A percentile compares a stretch with the other conserved stretches of the same genome.
phyloP scores from a whole-genome alignment of 1,140 invertebrate species.

The Bradynema listronoti region DNA sequence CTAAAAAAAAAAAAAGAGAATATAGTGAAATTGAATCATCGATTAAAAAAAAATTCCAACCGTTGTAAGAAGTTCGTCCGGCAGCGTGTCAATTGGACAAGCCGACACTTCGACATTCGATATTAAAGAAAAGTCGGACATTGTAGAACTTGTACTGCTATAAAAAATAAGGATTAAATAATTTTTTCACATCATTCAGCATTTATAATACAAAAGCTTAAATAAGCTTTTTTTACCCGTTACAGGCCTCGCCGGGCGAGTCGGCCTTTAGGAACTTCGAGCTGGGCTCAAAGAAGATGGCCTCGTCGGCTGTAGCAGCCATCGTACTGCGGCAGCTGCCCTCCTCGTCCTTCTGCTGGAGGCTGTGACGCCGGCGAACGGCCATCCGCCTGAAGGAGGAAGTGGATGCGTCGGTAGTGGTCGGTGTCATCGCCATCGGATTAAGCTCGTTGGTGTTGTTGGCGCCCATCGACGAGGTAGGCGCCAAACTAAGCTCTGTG shows the following conservation, averaged over 20 bases:
- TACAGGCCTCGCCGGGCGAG: conserved; percentile 50
- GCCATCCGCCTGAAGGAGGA: conserved; percentile 9
- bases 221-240: conserved; percentile 1
- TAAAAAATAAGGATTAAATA: neutral
- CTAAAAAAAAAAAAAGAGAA: conserved; percentile 24
- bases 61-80: conserved; percentile 51
- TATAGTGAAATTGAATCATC: conserved; percentile 1
- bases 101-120: conserved; percentile 5
- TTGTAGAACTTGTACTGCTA: neutral
- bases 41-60: conserved; percentile 21
- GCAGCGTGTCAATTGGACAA: conserved; percentile 36
- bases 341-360: conserved; percentile 49
- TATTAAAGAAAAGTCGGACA: neutral
- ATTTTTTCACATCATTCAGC: neutral
- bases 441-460: no score
- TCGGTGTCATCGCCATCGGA: no score
- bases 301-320: conserved; percentile 52
- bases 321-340: conserved; percentile 39
- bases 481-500: no score
- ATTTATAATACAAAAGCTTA: neutral
- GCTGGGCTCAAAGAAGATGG: conserved; percentile 33
- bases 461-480: no score
- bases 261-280: conserved; percentile 48
- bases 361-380: conserved; percentile 23
- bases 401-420: no score